Base-by-base conservation (phyloP, 53 echinoderm and acorn worm species). In the Holothuria leucospilota region DNA sequence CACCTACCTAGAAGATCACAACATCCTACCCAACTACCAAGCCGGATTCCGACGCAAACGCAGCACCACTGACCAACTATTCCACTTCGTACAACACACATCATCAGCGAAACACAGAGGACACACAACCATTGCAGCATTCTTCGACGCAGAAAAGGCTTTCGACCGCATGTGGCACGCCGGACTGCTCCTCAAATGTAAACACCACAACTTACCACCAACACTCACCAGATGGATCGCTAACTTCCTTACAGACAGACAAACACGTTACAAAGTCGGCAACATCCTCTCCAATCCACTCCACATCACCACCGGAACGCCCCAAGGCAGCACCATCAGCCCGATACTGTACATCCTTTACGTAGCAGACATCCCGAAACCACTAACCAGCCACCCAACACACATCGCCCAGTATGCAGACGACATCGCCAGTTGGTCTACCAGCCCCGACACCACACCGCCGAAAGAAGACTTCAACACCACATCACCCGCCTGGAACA, bases 241-340 rank as follows among this genome's bases (percentile, higher is more conserved):
- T 4, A 46, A 46, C 11, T 46, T 63, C 64, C 64, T 63, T 0
- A 63, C 64, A 4, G 27, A 63, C 64, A 23, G 64, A 63, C 15
- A 27, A 7, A 46, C 8, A 2, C 2, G 11, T 4, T 46, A 34
- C 34, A 34, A 34, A 34, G 34, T 34, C 3, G 8, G 27, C 15
- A 23, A 63, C 23, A 63, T 10, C 27, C 64, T 24, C 2, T 24
- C 23, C 8, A 27, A 11, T 23, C 23, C 8, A 18, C 0, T 23
- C 5, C 15, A 63, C 64, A 63, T 63, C 15, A 63, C 64, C 8
- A 63, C 64, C 20, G 64, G 64, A 23, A 63, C 64, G 5, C 64
- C 64, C 2, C 64, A 63, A 63, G 64, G 64, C 13, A 63, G 64
- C 64, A 63, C 64, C 64, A 10, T 62, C 62, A 62, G 62, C 62